Conservation (phyloP, 2,797 vertebrate genomes). For the Protonibea diacanthus region DNA sequence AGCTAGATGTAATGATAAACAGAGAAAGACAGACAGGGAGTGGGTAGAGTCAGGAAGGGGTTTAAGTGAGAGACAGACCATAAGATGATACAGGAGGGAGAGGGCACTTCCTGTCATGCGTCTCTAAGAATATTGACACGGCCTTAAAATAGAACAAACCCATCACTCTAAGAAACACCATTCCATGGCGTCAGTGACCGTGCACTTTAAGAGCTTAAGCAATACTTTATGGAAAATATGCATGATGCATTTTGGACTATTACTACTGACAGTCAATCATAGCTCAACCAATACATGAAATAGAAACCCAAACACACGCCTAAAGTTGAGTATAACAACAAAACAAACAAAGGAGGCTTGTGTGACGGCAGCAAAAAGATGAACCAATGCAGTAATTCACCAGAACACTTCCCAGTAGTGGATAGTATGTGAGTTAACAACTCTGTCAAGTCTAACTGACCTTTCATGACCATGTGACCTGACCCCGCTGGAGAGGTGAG, state of each 20-base stretch:
- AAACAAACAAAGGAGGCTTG: background rate
- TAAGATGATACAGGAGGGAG: slow-evolving; percentile 16
- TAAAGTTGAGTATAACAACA: background rate
- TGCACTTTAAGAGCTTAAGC: background rate
- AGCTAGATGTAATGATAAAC: slow-evolving; percentile 23
- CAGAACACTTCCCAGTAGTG: slow-evolving; percentile 2
- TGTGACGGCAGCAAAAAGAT: background rate
- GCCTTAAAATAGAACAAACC: slow-evolving; percentile 58
- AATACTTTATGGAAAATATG: background rate
- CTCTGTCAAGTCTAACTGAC: slow-evolving; percentile 41
- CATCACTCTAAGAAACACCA: slow-evolving; percentile 5
- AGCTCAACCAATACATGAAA: background rate
- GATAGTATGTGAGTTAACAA: slow-evolving; percentile 13
- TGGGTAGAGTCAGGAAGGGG: slow-evolving; percentile 13
- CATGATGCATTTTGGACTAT: background rate
- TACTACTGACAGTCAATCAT: background rate
- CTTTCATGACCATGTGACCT: slow-evolving; percentile 58
- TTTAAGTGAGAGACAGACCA: slow-evolving; percentile 31
- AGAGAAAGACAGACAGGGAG: slow-evolving; percentile 23
- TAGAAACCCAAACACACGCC: background rate
- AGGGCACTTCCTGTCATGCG: slow-evolving; percentile 49
- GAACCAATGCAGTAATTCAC: slow-evolving; percentile 11
- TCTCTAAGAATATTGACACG: slow-evolving; percentile 44
- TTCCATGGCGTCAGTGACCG: slow-evolving; percentile 9
- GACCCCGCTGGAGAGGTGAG: slow-evolving; percentile 45